Evolutionary conservation across 2,888 invertebrate species (phyloP).

Genomic region (Sycophila texana): DNA sequence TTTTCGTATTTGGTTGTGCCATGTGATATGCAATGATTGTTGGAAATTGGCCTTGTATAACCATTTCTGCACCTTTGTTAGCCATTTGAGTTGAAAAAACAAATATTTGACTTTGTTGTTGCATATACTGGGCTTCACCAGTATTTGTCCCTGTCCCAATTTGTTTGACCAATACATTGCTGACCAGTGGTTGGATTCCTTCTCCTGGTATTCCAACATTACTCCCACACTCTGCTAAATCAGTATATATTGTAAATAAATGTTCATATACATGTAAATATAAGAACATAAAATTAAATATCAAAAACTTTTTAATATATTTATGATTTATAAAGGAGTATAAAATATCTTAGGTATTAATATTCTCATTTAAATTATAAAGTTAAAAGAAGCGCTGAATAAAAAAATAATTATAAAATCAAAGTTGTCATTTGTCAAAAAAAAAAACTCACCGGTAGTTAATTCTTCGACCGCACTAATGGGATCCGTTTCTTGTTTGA

Average conservation of each 20-base stretch:
- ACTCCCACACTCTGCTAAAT: constrained; percentile 64
- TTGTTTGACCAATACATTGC: constrained; percentile 87
- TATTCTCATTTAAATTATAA: no score
- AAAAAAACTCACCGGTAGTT: constrained; percentile 55
- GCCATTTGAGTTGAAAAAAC: constrained; percentile 96
- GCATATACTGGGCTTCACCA: constrained; percentile 92
- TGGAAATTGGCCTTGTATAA: constrained; percentile 91
- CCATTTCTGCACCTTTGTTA: constrained; percentile 95
- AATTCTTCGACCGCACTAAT: constrained; percentile 69
- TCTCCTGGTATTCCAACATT: constrained; percentile 77
- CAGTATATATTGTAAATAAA: neutral
- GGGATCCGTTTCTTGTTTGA: constrained; percentile 71
- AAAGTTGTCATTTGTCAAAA: no score
- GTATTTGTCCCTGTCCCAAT: constrained; percentile 83
- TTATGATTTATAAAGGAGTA: constrained; percentile 13
- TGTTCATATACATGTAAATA: neutral
- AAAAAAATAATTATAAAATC: no score
- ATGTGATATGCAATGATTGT: constrained; percentile 97
- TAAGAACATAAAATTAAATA: no score
- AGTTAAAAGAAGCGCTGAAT: no score
- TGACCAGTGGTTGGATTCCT: constrained; percentile 84
- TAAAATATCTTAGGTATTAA: no score
- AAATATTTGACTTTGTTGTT: constrained; percentile 98
- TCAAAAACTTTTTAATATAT: no score
- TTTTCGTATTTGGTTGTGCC: constrained; percentile 95